A percentile compares a stretch with the other conserved stretches of the same genome.
phyloP scores from a whole-genome alignment of 2,888 invertebrate species.

The Nineta flava region DNA sequence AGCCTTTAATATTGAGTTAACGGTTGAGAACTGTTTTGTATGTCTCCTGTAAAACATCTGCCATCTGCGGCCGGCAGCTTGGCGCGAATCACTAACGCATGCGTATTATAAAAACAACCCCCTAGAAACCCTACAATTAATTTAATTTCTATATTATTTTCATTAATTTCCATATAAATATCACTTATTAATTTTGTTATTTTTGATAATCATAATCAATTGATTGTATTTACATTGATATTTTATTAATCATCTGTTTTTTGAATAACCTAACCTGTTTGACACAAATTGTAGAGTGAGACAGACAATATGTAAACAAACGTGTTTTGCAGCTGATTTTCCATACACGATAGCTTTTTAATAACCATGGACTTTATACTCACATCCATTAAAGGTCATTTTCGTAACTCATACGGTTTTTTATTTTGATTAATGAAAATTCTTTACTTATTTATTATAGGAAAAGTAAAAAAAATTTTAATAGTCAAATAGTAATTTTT shows the following conservation, averaged over 20 bases:
- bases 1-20: conserved; percentile 4
- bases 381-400: background rate
- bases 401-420: background rate
- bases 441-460: too few species aligned
- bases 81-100: conserved; percentile 27
- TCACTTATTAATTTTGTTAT: background rate
- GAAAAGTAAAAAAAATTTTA: too few species aligned
- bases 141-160: conserved; percentile 6
- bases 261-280: conserved; percentile 5
- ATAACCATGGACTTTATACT: background rate
- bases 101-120: conserved; percentile 16
- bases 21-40: conserved; percentile 3
- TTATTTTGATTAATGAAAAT: background rate
- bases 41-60: conserved; percentile 28
- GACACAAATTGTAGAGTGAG: conserved; percentile 4
- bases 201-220: background rate
- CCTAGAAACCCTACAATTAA: conserved; percentile 15
- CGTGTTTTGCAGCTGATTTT: conserved; percentile 7
- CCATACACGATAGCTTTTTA: background rate
- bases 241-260: background rate
- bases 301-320: conserved; percentile 8
- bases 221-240: background rate
- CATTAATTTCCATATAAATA: background rate
- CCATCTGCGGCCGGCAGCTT: conserved; percentile 30
- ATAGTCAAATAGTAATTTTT: too few species aligned